Evolutionary conservation across 2,113 vertebrate species (phyloP), one percentile per base, ranked within the genome.

Genomic region (Seriola aureovittata): DNA sequence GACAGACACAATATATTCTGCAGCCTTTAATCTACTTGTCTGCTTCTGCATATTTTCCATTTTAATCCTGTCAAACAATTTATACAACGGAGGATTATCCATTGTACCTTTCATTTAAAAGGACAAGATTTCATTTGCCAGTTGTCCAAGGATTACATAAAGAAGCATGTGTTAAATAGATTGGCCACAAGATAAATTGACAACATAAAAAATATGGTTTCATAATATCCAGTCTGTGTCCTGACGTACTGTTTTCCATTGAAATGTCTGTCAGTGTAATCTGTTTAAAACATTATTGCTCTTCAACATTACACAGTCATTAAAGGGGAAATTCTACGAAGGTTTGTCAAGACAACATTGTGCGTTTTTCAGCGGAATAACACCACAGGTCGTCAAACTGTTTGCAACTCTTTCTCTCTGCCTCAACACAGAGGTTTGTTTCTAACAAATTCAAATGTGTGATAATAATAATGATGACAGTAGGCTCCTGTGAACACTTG

Each of bases 31-130:
- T 86, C 59, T 78, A 55, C 19, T 9, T 75, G 21, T 82, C 38
- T 72, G 55, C 72, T 82, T n/a, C 62, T 40, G 67, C 74, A 69
- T 71, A 66, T 59, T 78, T 81, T 82, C 46, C 66, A 79, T 79
- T 85, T 82, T 83, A 91, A 87, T 88, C 81, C 68, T 62, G 42
- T 74, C 63, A 64, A 86, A 83, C 66, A 71, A 84, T 17, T 86
- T 78, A 36, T 65, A 54, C 32, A 77, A 78, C 25, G 44, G 54
- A 40, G 72, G 68, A 75, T 75, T 80, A 84, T 65, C 71, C 84
- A 76, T 48, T 71, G 55, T 63, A 70, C 67, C 59, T 75, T 81
- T 85, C 82, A 69, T 83, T 85, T 70, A 67, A 86, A 74, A 81
- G 40, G 16, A 85, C 66, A 72, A 78, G 38, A 62, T 73, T 66